Conservation (phyloP, 2,113 vertebrate genomes). For the Gavialis gangeticus region DNA sequence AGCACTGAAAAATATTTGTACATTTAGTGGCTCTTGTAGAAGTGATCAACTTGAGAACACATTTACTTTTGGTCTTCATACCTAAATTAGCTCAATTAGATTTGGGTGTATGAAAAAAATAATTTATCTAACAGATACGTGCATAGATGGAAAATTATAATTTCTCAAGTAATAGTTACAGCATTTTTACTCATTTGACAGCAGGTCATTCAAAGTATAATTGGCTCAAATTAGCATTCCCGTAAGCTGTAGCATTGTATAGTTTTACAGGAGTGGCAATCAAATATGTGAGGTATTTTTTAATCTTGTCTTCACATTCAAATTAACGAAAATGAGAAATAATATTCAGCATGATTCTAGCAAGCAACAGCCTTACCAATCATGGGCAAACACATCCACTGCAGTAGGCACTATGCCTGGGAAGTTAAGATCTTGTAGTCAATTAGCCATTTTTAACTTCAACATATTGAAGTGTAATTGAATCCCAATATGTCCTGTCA, state of each 20-base stretch:
- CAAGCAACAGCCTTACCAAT: not conserved
- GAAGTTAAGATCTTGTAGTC: not conserved
- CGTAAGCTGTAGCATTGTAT: not conserved
- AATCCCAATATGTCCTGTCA: accelerated
- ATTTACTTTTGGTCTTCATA: not conserved
- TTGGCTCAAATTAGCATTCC: not conserved
- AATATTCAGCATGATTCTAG: not conserved
- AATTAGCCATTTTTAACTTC: too few relatives aligned
- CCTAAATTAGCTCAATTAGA: not conserved
- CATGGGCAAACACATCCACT: not conserved
- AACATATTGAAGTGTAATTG: not conserved
- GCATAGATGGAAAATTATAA: not conserved
- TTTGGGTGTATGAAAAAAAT: not conserved
- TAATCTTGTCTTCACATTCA: not conserved
- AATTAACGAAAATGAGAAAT: not conserved
- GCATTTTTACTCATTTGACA: not conserved
- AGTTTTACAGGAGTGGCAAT: not conserved
- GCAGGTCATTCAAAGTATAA: not conserved
- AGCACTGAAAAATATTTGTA: accelerated
- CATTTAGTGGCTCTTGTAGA: not conserved
- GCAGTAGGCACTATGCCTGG: not conserved
- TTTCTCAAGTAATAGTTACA: not conserved
- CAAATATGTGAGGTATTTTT: not conserved
- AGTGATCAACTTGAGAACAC: not conserved
- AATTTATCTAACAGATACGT: not conserved